phyloP scores from a whole-genome alignment of 2,888 invertebrate species.

The Rugalucina vietnamica region DNA sequence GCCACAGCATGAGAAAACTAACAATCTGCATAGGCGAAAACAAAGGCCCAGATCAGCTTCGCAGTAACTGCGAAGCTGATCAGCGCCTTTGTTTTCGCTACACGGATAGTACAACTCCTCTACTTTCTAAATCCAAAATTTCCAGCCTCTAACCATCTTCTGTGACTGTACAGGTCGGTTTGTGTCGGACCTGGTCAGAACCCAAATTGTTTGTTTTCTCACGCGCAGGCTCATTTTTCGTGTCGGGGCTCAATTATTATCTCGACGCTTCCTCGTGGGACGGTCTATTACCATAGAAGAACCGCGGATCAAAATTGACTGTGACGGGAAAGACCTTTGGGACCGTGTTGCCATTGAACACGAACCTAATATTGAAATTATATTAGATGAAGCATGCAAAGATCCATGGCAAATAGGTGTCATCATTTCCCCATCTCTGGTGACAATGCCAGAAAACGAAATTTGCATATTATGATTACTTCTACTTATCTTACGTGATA shows the following conservation, averaged over 20 bases:
- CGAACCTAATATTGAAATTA: neutral
- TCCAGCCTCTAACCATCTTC: neutral
- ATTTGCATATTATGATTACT: too few species aligned
- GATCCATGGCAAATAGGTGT: too few species aligned
- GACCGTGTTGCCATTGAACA: neutral
- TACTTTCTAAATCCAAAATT: neutral
- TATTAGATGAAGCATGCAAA: conserved; percentile 9
- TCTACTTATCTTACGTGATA: too few species aligned
- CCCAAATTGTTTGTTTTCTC: neutral
- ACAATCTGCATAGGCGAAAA: too few species aligned
- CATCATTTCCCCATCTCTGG: too few species aligned
- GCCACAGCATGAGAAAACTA: too few species aligned
- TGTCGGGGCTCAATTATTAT: too few species aligned
- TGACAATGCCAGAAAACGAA: too few species aligned
- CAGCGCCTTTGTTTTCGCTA: too few species aligned
- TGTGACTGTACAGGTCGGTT: neutral
- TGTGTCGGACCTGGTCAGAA: neutral
- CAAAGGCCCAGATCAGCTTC: too few species aligned
- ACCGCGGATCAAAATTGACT: neutral
- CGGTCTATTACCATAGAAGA: conserved; percentile 7
- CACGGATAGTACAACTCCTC: neutral
- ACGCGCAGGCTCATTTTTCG: too few species aligned
- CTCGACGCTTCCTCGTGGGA: neutral
- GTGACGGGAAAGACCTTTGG: neutral
- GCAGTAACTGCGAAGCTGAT: too few species aligned